A percentile compares a stretch with the other conserved stretches of the same genome.
phyloP scores from a whole-genome alignment of 2,797 vertebrate genomes.

The Leucoraja ocellata region DNA sequence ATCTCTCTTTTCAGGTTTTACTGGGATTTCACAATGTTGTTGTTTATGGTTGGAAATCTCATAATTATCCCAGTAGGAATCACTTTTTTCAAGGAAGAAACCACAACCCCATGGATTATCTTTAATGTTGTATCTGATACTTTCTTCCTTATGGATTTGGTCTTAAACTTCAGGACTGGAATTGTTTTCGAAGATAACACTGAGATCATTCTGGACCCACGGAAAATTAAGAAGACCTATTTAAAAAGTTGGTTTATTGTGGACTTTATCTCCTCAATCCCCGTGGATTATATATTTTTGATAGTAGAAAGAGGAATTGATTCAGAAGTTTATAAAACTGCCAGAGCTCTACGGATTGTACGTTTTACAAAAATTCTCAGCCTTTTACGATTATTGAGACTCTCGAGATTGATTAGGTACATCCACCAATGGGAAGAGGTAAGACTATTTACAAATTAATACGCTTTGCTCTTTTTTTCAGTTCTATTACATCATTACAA shows the following conservation, averaged over 20 bases:
- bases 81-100: constrained; percentile 98
- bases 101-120: constrained; percentile 90
- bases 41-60: constrained; percentile 97
- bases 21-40: constrained; percentile 96
- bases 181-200: constrained; percentile 97
- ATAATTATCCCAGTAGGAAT: constrained; percentile 97
- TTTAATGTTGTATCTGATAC: constrained; percentile 98
- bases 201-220: constrained; percentile 90
- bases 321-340: constrained; percentile 94
- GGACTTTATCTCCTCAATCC: constrained; percentile 95
- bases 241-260: constrained; percentile 94
- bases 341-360: constrained; percentile 85
- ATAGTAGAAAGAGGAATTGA: constrained; percentile 96
- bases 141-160: constrained; percentile 94
- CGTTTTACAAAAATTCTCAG: constrained; percentile 96
- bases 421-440: constrained; percentile 98
- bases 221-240: constrained; percentile 90
- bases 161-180: constrained; percentile 94
- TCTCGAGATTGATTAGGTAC: constrained; percentile 89
- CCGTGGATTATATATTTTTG: constrained; percentile 97
- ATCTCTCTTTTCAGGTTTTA: constrained; percentile 74
- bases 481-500: not conserved
- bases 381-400: constrained; percentile 77
- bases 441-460: constrained; percentile 42
- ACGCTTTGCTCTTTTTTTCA: too few relatives aligned